Percentiles rank a stretch among this genome's conserved stretches.
Evolutionary conservation across 2,888 invertebrate species (phyloP).

Genomic region (Eucera pruinosa): DNA sequence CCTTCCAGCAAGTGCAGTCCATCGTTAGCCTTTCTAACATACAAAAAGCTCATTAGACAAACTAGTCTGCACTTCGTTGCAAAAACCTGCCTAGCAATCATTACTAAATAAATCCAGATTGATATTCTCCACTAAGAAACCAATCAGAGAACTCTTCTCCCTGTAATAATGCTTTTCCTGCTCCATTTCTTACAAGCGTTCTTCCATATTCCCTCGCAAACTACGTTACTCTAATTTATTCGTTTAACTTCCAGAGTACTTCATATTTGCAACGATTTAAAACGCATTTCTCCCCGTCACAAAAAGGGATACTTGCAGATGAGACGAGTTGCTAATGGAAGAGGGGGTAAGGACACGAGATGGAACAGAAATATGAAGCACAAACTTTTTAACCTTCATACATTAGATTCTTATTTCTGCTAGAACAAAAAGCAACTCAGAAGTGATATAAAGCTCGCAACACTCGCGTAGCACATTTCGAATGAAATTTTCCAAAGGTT

Average conservation of each 20-base stretch:
- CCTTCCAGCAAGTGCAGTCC: background rate
- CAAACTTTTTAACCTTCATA: no score
- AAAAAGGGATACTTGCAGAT: no score
- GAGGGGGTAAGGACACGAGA: no score
- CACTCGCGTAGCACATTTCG: no score
- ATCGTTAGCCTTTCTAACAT: background rate
- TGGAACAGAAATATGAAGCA: no score
- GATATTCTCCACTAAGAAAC: slow-evolving; percentile 13
- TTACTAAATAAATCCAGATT: slow-evolving; percentile 21
- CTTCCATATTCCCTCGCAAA: background rate
- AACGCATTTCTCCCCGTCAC: background rate
- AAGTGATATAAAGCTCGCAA: no score
- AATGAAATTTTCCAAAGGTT: no score
- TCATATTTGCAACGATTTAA: background rate
- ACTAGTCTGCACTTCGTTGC: background rate
- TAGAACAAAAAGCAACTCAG: no score
- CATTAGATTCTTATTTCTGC: no score
- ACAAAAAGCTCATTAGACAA: background rate
- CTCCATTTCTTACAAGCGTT: background rate
- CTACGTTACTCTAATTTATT: slow-evolving; percentile 12
- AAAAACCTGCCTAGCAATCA: background rate
- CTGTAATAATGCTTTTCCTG: slow-evolving; percentile 4
- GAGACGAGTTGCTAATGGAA: background rate
- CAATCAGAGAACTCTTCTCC: background rate
- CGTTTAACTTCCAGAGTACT: background rate